Evolutionary conservation across 35 echinoderm and acorn worm genomes (phyloP), one percentile per base, ranked within the genome.

Genomic region (Amphiura filiformis): DNA sequence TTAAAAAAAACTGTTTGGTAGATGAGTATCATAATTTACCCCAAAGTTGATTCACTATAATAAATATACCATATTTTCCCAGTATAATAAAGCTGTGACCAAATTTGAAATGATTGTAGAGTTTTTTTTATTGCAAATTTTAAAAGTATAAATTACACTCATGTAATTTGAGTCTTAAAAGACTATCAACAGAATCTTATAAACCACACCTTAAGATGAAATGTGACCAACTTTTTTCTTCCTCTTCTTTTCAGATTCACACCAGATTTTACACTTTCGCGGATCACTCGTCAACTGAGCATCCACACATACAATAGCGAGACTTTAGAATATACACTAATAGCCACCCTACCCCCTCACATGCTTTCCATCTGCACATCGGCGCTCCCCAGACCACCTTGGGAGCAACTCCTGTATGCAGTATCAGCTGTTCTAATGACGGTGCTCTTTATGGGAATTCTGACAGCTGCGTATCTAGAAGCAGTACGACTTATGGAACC

Each of bases 301-400:
- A 85, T 98, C 0, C 61, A 89, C 35, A 86, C 90, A 38, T 91
- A 56, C 56, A 94, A 89, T 31, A 87, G 90, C 38, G 90, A 94
- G 49, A 76, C 85, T 4, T 81, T 98, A 34, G 93, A 94, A 56
- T 98, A 94, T 84, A 94, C 93, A 15, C 79, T 98, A 52, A 92
- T 98, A 32, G 96, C 96, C 11, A 94, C 96, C 61, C 84, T 98
- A 33, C 96, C 96, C 38, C 96, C 90, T 0, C 90, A 98, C 90
- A 86, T 98, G 81, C 79, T 98, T 34, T 80, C 96, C 70, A 86
- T 76, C 75, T 98, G 96, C 61, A 77, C 96, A 15, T 76, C 96
- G 18, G 96, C 93, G n/a, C 79, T 98, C 38, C 96, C 96, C 57
- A 82, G 96, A 12, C 96, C 96, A 33, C 84, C 84, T 3, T 98